These are phyloP conservation scores for Orchesella cincta DNA, from an alignment of 1,140 invertebrate genomes.

Conservation along the genomic window DNA sequence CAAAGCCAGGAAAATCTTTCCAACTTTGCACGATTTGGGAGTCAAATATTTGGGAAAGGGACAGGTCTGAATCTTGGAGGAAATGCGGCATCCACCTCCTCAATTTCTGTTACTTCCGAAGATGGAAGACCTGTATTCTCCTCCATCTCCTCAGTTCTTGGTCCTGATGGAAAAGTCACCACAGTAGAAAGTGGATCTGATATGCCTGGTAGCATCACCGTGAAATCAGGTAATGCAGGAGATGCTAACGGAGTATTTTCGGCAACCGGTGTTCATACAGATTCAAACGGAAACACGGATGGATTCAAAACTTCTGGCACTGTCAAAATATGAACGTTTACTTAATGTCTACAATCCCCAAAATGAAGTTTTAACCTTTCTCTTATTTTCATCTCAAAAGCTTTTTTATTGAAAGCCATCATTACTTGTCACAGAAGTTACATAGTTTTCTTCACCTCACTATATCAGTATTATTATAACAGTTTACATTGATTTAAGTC, in stretches of 20 bases:
- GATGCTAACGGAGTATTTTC: slow-evolving; percentile 26
- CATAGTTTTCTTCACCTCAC: too few species aligned
- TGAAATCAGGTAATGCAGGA: neutral
- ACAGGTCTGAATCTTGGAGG: neutral
- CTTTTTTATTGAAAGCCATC: too few species aligned
- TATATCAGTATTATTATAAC: too few species aligned
- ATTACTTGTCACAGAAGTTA: too few species aligned
- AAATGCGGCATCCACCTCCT: too few species aligned
- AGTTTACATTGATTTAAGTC: too few species aligned
- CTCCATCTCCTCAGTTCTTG: neutral
- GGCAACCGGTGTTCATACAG: slow-evolving; percentile 27
- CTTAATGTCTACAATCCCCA: too few species aligned
- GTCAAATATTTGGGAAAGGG: neutral
- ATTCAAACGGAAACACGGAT: slow-evolving; percentile 33
- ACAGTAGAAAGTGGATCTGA: slow-evolving; percentile 28
- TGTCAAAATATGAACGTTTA: too few species aligned
- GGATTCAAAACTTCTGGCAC: slow-evolving; percentile 30
- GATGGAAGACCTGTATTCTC: neutral
- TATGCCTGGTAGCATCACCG: neutral
- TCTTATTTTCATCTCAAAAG: too few species aligned
- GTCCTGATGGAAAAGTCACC: slow-evolving; percentile 31
- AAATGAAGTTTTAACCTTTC: too few species aligned
- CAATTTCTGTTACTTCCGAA: neutral
- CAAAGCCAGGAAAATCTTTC: neutral
- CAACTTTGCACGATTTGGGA: slow-evolving; percentile 20